Base-by-base conservation (phyloP, 1,140 invertebrate genomes). In the Lucilia sericata region DNA sequence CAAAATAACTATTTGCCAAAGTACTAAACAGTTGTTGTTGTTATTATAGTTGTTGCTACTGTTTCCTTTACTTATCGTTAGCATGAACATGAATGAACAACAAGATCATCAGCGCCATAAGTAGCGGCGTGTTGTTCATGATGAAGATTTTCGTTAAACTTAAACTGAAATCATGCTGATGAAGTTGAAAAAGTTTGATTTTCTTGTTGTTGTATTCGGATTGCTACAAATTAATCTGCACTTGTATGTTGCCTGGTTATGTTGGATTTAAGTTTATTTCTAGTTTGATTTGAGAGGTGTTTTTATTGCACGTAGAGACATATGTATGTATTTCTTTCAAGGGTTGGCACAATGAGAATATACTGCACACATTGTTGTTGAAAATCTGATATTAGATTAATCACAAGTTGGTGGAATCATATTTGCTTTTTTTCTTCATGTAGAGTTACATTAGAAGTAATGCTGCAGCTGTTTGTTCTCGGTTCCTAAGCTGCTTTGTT, bases 131-230 rank as follows among this genome's bases (percentile, higher is more conserved):
- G 51, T 12, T 51, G 51, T 14, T 55, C 12, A 60, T 60, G 17
- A 60, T 60, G 55, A 60, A n/a, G 55, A 60, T 60, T 60, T 60
- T 17, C 17, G 55, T n/a, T 60, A n/a, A 60, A 60, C 55, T 60
- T n/a, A 60, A 60, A 60, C 55, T 60, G 17, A 60, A 60, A 60
- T 60, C 55, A 60, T 60, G 55, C 55, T 60, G 55, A 60, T 60
- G 65, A 70, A 19, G 65, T 21, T 70, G 19, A 70, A 70, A 65
- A 70, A 21, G n/a, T 70, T 70, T 25, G 55, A 60, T 60, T 60
- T 60, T n/a, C 8, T 60, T n/a, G 3, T 60, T 60, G 5, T 25
- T 21, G 8, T n/a, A n/a, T 70, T 8, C 51, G 3, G 42, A 5
- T 10, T 42, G 42, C 42, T 42, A 42, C 2, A 42, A 42, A 42